A percentile compares a stretch with the other conserved stretches of the same genome.
These are phyloP conservation scores for Antheraea mylitta DNA, from an alignment of 1,140 invertebrate species.

Conservation along the genomic window DNA sequence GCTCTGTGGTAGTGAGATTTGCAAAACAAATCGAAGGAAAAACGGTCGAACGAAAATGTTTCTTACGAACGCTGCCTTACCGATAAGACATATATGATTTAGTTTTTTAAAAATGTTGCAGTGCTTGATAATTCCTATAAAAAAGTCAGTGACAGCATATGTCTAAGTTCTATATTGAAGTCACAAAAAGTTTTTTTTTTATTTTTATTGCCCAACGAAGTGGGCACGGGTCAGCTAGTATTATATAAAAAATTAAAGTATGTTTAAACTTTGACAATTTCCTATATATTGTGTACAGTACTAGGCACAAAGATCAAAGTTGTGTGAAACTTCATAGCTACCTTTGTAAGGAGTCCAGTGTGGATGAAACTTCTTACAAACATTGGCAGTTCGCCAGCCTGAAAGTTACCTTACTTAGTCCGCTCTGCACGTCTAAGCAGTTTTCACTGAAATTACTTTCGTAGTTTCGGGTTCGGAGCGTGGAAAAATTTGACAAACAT, in stretches of 20 bases:
- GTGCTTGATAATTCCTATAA: no score
- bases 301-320: slow-evolving; percentile 26
- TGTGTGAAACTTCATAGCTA: slow-evolving; percentile 36
- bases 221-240: no score
- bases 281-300: not conserved
- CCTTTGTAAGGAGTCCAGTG: slow-evolving; percentile 29
- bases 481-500: slow-evolving; percentile 18
- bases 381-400: slow-evolving; percentile 38
- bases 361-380: slow-evolving; percentile 37
- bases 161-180: no score
- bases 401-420: slow-evolving; percentile 38
- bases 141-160: no score
- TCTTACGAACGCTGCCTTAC: no score
- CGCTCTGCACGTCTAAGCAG: slow-evolving; percentile 37
- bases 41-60: no score
- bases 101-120: no score
- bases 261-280: not conserved
- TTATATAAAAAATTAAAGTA: not conserved
- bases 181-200: no score
- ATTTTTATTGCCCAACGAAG: no score
- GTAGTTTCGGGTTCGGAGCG: slow-evolving; percentile 14
- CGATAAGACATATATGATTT: no score
- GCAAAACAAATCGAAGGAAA: no score
- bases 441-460: slow-evolving; percentile 36
- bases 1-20: no score